Evolutionary conservation across 2,797 vertebrate genomes (phyloP).

Genomic region (Rachycentron canadum): DNA sequence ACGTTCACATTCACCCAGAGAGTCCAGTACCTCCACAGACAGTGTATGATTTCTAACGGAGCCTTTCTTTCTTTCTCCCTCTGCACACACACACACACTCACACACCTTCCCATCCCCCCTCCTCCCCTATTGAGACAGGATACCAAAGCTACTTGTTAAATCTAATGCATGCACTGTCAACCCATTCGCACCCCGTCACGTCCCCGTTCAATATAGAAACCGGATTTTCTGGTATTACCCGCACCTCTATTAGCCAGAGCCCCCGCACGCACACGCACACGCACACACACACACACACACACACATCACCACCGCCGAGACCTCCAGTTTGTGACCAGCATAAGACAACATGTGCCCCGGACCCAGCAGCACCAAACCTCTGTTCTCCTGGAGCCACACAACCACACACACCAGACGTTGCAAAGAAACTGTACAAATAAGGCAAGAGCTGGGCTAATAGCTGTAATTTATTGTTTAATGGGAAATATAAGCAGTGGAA

Average conservation of each 20-base stretch:
- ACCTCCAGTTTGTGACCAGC: constrained; percentile 63
- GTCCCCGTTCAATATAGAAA: constrained; percentile 89
- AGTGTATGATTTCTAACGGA: constrained; percentile 56
- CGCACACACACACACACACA: constrained; percentile 33
- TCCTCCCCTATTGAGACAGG: constrained; percentile 80
- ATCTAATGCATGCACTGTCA: constrained; percentile 88
- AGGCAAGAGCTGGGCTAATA: constrained; percentile 39
- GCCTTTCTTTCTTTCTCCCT: constrained; percentile 30
- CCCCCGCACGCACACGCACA: constrained; percentile 57
- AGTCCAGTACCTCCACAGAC: constrained; percentile 44
- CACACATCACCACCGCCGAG: too few relatives aligned
- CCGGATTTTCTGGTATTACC: constrained; percentile 90
- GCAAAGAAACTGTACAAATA: constrained; percentile 15
- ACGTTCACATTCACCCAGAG: constrained; percentile 63
- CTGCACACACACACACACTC: constrained; percentile 39
- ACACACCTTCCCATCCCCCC: constrained; percentile 58
- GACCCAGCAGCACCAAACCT: constrained; percentile 34
- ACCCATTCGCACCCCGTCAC: constrained; percentile 92
- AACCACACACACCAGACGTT: background rate
- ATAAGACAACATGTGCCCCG: constrained; percentile 38
- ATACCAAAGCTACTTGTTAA: constrained; percentile 90
- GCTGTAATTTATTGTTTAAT: constrained; percentile 70
- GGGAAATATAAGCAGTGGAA: constrained; percentile 70
- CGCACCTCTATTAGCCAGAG: constrained; percentile 83
- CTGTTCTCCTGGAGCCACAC: constrained; percentile 9